phyloP scores from a whole-genome alignment of 2,113 vertebrate species.

The Chloropsis cyanopogon region DNA sequence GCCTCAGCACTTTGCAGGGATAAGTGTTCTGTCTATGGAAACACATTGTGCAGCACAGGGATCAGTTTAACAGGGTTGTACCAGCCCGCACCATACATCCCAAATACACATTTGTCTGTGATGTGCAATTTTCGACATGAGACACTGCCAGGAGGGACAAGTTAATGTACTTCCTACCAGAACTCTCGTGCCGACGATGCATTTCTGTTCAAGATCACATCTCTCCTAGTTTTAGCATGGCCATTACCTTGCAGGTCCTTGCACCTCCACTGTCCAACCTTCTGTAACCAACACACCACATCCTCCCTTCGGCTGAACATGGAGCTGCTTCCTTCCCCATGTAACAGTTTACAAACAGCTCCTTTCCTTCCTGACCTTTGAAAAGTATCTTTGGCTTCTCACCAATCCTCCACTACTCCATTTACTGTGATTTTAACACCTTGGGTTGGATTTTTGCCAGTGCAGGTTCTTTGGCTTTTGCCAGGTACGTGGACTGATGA shows the following conservation, averaged over 20 bases:
- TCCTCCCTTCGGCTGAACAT: rapidly evolving
- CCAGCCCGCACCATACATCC: not conserved
- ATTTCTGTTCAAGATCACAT: no score
- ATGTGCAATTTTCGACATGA: rapidly evolving
- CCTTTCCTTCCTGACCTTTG: not conserved
- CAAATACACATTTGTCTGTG: no score
- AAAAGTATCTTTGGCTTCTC: not conserved
- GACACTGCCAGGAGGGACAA: not conserved
- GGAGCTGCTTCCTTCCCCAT: not conserved
- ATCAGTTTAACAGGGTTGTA: no score
- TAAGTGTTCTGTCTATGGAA: not conserved
- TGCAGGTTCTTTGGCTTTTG: not conserved
- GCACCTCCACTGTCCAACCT: rapidly evolving
- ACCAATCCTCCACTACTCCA: not conserved
- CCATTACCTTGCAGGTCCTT: not conserved
- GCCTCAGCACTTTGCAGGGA: not conserved
- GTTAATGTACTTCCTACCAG: not conserved
- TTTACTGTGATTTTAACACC: not conserved
- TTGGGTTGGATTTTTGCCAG: not conserved
- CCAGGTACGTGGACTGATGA: not conserved
- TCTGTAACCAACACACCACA: rapidly evolving
- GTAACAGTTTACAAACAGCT: not conserved
- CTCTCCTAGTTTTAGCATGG: not conserved
- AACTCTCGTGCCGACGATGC: rapidly evolving
- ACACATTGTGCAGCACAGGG: rapidly evolving